phyloP scores from a whole-genome alignment of 2,888 invertebrate genomes.

The Plutella xylostella region DNA sequence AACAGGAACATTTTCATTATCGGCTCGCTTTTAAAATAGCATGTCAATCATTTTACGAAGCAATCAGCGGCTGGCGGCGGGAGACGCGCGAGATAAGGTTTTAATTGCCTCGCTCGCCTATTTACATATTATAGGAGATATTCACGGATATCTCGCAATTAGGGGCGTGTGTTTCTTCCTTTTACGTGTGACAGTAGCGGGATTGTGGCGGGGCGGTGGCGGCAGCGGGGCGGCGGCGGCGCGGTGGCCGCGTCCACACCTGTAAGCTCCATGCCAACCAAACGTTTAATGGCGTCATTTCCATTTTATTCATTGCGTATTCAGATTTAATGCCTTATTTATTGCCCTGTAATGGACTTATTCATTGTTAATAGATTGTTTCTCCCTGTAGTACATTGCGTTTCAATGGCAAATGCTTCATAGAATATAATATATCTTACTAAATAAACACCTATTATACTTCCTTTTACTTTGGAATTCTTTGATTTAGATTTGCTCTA shows the following conservation, averaged over 20 bases:
- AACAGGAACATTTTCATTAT: conserved; percentile 61
- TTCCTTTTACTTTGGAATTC: neutral
- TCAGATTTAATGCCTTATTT: conserved; percentile 2
- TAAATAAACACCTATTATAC: neutral
- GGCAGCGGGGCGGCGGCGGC: too few species aligned
- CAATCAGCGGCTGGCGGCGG: conserved; percentile 49
- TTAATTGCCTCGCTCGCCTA: conserved; percentile 65
- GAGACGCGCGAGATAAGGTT: conserved; percentile 59
- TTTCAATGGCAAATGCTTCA: too few species aligned
- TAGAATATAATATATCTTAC: neutral
- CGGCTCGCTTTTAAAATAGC: conserved; percentile 54
- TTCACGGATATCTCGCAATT: conserved; percentile 61
- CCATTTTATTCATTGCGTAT: neutral
- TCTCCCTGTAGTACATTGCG: too few species aligned
- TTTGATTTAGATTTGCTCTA: neutral
- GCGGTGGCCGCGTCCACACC: too few species aligned
- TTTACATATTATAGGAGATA: conserved; percentile 66
- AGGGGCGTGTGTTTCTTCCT: conserved; percentile 59
- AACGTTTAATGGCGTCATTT: neutral
- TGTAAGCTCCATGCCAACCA: too few species aligned
- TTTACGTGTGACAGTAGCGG: too few species aligned
- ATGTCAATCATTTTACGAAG: conserved; percentile 65
- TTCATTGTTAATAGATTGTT: too few species aligned
- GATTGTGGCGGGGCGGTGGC: conserved; percentile 19
- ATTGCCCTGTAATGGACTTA: neutral